Evolutionary conservation across 2,888 invertebrate species (phyloP).

Genomic region (Dolichopus griseipennis): DNA sequence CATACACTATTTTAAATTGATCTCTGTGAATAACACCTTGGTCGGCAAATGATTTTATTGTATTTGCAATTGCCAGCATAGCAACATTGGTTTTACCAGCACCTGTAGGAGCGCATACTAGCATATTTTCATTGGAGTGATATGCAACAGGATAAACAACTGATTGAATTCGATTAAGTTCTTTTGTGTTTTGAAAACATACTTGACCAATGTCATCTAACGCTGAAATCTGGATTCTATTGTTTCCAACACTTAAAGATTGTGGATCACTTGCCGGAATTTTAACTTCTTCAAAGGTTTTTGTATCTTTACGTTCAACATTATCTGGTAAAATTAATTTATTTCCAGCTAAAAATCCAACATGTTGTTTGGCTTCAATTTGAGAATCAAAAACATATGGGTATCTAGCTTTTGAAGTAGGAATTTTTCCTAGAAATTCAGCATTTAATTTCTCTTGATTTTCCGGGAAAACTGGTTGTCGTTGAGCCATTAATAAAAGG

Average conservation of each 20-base stretch:
- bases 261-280: constrained; percentile 62
- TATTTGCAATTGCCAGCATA: constrained; percentile 82
- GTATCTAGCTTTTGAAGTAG: constrained; percentile 44
- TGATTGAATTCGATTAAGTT: constrained; percentile 89
- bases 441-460: constrained; percentile 24
- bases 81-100: constrained; percentile 99
- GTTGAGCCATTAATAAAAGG: constrained; percentile 33
- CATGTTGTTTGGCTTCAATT: constrained; percentile 52
- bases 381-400: constrained; percentile 85
- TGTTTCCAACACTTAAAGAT: constrained; percentile 53
- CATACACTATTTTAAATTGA: constrained; percentile 96
- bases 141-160: constrained; percentile 94
- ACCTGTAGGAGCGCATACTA: constrained; percentile 98
- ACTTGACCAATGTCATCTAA: constrained; percentile 69
- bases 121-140: constrained; percentile 89
- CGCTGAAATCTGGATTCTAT: constrained; percentile 50
- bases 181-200: constrained; percentile 79
- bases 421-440: constrained; percentile 19
- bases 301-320: constrained; percentile 60
- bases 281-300: constrained; percentile 75
- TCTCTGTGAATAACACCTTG: constrained; percentile 76
- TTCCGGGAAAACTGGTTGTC: constrained; percentile 33
- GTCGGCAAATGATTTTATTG: constrained; percentile 76
- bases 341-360: constrained; percentile 67
- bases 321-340: constrained; percentile 74